Evolutionary conservation across 2,797 vertebrate species (phyloP).

Genomic region (Platyrinchus mystaceus): DNA sequence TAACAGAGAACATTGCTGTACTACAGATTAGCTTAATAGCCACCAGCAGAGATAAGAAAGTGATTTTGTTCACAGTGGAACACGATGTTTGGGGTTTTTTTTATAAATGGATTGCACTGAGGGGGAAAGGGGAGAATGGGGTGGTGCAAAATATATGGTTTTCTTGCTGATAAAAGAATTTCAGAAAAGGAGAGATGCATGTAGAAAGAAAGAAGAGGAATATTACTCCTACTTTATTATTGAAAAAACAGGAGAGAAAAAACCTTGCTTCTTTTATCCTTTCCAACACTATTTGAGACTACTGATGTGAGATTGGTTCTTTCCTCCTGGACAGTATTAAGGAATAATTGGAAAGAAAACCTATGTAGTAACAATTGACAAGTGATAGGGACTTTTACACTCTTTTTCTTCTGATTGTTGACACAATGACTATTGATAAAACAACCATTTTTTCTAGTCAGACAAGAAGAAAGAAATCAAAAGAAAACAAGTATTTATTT

Average conservation of each 20-base stretch:
- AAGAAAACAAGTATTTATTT: not conserved
- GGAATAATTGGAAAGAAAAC: not conserved
- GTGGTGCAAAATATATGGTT: not conserved
- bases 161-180: not conserved
- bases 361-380: not conserved
- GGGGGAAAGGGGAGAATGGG: not conserved
- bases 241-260: not conserved
- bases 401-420: not conserved
- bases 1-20: not conserved
- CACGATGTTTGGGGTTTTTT: not conserved
- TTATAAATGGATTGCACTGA: not conserved
- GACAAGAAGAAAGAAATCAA: not conserved
- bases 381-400: not conserved
- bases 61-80: not conserved
- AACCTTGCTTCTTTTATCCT: not conserved
- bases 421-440: not conserved
- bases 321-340: not conserved
- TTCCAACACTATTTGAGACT: not conserved
- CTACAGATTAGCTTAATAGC: constrained; percentile 13
- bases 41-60: constrained; percentile 5
- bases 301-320: not conserved
- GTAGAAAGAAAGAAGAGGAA: not conserved
- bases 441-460: not conserved
- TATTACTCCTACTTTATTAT: not conserved
- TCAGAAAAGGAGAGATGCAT: not conserved